Percentiles rank a stretch among this genome's conserved stretches.
Evolutionary conservation across 2,113 vertebrate genomes (phyloP).

Genomic region (Saccopteryx bilineata): DNA sequence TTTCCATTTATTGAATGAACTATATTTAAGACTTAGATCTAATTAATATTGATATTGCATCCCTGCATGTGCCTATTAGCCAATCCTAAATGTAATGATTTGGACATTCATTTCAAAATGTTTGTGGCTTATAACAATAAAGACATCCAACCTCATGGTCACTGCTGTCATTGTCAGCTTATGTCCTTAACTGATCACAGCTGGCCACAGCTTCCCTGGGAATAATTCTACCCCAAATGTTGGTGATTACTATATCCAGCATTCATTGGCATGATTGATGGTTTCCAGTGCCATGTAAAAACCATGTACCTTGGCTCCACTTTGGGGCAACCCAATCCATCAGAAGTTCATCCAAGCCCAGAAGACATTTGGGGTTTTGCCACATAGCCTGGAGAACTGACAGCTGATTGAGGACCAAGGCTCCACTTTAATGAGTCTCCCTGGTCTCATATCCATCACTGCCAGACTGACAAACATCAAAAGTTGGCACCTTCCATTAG

Average conservation of each 20-base stretch:
- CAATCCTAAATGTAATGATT: slow-evolving; percentile 28
- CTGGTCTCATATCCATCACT: slow-evolving; percentile 67
- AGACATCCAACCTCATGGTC: slow-evolving; percentile 3
- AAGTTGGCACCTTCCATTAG: slow-evolving; percentile 60
- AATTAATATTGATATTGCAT: slow-evolving; percentile 76
- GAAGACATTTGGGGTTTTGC: slow-evolving; percentile 68
- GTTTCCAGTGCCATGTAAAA: slow-evolving; percentile 36
- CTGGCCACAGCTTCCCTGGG: not conserved
- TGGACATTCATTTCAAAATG: slow-evolving; percentile 48
- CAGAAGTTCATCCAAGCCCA: slow-evolving; percentile 70
- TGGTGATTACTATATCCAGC: not conserved
- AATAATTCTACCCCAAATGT: slow-evolving; percentile 24
- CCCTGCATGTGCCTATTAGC: slow-evolving; percentile 59
- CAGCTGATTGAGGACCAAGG: slow-evolving; percentile 62
- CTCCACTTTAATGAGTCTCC: slow-evolving; percentile 67
- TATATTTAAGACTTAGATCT: slow-evolving; percentile 77
- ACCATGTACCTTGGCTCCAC: slow-evolving; percentile 20
- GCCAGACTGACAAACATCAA: slow-evolving; percentile 61
- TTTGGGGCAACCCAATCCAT: slow-evolving; percentile 54
- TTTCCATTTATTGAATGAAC: slow-evolving; percentile 79
- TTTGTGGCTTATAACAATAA: slow-evolving; percentile 39
- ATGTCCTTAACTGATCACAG: slow-evolving; percentile 7
- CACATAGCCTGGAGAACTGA: slow-evolving; percentile 65
- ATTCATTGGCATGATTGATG: slow-evolving; percentile 21
- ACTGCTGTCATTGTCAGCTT: slow-evolving; percentile 35